phyloP scores from a whole-genome alignment of 2,797 vertebrate genomes.

The Tapirus indicus region DNA sequence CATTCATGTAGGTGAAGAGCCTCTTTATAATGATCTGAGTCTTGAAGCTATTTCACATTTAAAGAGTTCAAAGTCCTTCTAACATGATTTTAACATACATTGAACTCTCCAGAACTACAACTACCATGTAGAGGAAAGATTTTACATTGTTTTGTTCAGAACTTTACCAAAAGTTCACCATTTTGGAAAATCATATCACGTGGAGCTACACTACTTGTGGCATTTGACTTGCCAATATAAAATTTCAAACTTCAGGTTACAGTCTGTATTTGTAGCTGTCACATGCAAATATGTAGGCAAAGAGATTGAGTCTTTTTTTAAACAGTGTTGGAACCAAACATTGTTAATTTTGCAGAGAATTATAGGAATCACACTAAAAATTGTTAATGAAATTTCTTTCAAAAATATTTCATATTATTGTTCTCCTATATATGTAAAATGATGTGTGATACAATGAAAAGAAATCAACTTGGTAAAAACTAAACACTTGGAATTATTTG shows the following conservation, averaged over 20 bases:
- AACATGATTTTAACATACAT: neutral
- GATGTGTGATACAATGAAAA: neutral
- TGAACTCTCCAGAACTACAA: conserved; percentile 13
- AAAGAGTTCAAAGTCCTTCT: neutral
- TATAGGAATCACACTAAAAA: neutral
- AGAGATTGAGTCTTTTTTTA: neutral
- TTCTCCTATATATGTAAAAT: neutral
- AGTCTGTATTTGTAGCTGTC: neutral
- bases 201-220: neutral
- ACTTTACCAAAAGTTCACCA: neutral
- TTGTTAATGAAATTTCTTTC: neutral
- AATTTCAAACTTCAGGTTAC: conserved; percentile 6
- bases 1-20: neutral
- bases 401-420: conserved; percentile 12
- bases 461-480: neutral
- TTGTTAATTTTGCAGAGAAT: neutral
- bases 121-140: neutral
- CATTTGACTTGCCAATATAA: neutral
- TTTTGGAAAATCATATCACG: neutral
- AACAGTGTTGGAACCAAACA: neutral
- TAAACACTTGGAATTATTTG: neutral
- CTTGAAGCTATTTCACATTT: neutral
- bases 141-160: neutral
- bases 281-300: neutral
- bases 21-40: neutral